These are phyloP conservation scores for Pristionchus fissidentatus DNA, from an alignment of 2,888 invertebrate species.

Conservation along the genomic window DNA sequence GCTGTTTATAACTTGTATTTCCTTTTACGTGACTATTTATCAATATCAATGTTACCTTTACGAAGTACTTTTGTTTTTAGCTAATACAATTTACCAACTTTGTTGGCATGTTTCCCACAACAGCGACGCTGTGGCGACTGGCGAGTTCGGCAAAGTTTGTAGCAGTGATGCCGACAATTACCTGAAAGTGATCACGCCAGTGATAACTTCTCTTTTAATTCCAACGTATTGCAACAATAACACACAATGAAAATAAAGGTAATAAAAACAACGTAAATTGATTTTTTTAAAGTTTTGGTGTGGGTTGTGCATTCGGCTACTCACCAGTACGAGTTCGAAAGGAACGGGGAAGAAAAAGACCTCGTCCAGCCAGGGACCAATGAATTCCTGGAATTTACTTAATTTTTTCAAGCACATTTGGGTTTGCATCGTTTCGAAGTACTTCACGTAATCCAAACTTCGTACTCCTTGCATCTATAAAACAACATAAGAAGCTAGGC, in stretches of 20 bases:
- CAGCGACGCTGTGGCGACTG: conserved; percentile 66
- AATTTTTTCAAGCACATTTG: conserved; percentile 60
- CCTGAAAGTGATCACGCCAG: conserved; percentile 50
- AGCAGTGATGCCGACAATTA: conserved; percentile 73
- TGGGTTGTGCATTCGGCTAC: too few species aligned
- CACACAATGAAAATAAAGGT: too few species aligned
- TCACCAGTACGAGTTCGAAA: conserved; percentile 70
- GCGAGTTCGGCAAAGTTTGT: conserved; percentile 73
- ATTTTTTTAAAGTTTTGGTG: too few species aligned
- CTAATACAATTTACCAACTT: conserved; percentile 55
- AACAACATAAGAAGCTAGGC: too few species aligned
- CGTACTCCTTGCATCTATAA: too few species aligned
- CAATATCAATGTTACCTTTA: neutral
- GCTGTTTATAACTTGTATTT: too few species aligned
- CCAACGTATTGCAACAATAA: too few species aligned
- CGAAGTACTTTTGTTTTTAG: neutral
- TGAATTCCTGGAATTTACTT: conserved; percentile 52
- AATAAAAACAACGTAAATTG: too few species aligned
- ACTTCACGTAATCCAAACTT: too few species aligned
- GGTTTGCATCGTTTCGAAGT: too few species aligned
- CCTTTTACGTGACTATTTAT: too few species aligned
- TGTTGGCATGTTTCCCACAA: conserved; percentile 73
- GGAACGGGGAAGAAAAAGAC: conserved; percentile 74
- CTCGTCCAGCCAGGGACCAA: conserved; percentile 71
- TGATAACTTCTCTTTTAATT: too few species aligned